These are phyloP conservation scores for Calephelis virginiensis DNA, from an alignment of 1,140 invertebrate species.

Conservation along the genomic window DNA sequence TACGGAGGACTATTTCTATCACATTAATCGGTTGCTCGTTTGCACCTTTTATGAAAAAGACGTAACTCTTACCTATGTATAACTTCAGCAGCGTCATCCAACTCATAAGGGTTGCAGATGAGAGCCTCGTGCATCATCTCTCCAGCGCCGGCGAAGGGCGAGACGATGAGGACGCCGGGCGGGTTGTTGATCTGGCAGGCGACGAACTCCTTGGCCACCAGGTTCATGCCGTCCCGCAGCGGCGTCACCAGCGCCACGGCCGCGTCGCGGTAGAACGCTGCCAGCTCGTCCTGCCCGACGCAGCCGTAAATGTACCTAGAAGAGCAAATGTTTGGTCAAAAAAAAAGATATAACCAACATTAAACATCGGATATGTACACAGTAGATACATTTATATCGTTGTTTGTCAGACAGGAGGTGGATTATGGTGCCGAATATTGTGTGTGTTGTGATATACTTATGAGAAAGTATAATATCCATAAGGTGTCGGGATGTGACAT, in stretches of 20 bases:
- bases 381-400: too few relatives aligned
- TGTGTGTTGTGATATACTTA: too few relatives aligned
- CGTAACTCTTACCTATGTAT: conserved; percentile 83
- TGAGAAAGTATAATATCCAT: too few relatives aligned
- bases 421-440: too few relatives aligned
- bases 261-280: conserved; percentile 91
- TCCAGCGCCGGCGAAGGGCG: conserved; percentile 93
- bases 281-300: conserved; percentile 90
- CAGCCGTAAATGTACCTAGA: conserved; percentile 91
- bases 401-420: too few relatives aligned
- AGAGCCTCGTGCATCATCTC: conserved; percentile 95
- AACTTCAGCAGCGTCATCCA: conserved; percentile 91
- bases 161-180: conserved; percentile 92
- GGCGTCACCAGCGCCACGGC: conserved; percentile 93
- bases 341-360: too few relatives aligned
- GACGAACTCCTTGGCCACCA: conserved; percentile 95
- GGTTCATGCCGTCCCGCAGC: conserved; percentile 94
- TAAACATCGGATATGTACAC: too few relatives aligned
- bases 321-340: not conserved
- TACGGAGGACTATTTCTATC: too few relatives aligned
- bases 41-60: too few relatives aligned
- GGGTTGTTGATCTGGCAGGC: conserved; percentile 93
- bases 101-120: conserved; percentile 94
- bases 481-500: too few relatives aligned
- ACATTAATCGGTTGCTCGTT: too few relatives aligned